A percentile compares a stretch with the other conserved stretches of the same genome.
Evolutionary conservation across 2,113 vertebrate species (phyloP).

Genomic region (Mesocricetus auratus): DNA sequence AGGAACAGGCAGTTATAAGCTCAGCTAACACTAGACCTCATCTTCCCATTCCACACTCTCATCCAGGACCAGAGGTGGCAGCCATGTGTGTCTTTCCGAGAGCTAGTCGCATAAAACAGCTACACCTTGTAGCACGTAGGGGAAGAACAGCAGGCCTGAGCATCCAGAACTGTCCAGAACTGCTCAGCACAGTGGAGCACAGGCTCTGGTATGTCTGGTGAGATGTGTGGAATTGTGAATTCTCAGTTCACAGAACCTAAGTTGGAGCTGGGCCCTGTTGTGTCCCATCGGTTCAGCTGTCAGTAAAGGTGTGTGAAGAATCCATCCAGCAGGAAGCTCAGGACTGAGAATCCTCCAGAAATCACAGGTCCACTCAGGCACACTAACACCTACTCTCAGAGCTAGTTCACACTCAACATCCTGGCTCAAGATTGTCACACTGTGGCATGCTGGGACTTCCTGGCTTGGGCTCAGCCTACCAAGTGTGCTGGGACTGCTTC

Average conservation of each 20-base stretch:
- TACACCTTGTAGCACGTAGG: background rate
- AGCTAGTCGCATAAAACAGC: background rate
- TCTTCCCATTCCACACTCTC: background rate
- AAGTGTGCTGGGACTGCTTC: background rate
- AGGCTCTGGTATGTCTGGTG: background rate
- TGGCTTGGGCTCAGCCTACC: background rate
- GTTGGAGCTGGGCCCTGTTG: background rate
- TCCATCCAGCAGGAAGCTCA: background rate
- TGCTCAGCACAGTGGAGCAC: accelerated
- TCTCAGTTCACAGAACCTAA: background rate
- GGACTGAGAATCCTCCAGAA: background rate
- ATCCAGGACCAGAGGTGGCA: background rate
- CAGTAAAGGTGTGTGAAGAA: background rate
- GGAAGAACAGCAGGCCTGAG: background rate
- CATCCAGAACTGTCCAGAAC: background rate
- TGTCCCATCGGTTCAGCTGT: background rate
- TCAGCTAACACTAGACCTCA: background rate
- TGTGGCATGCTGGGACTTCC: background rate
- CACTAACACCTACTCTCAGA: background rate
- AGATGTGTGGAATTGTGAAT: background rate
- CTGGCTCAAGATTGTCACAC: background rate
- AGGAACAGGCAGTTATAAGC: background rate
- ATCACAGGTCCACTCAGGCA: background rate
- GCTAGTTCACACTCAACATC: background rate
- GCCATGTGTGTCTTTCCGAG: no score